Conservation (phyloP, 2,888 invertebrate genomes). For the Drosophila pullipes region DNA sequence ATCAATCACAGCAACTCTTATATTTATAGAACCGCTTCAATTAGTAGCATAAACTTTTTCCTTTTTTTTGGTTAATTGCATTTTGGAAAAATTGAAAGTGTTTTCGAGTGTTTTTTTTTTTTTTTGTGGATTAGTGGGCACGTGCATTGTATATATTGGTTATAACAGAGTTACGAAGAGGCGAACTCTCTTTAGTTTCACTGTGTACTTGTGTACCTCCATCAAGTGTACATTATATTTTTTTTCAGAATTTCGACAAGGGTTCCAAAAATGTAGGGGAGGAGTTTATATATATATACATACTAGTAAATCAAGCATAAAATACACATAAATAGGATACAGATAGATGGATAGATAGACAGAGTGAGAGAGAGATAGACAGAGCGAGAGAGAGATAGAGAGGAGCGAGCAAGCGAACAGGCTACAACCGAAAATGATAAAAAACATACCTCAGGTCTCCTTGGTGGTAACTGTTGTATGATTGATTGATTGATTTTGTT, state of each 20-base stretch:
- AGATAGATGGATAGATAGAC: slow-evolving; percentile 14
- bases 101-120: slow-evolving; percentile 20
- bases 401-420: slow-evolving; percentile 68
- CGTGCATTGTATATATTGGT: slow-evolving; percentile 57
- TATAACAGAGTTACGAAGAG: slow-evolving; percentile 40
- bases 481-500: slow-evolving; percentile 29
- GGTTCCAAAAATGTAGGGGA: slow-evolving; percentile 35
- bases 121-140: slow-evolving; percentile 62
- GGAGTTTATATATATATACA: slow-evolving; percentile 40
- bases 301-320: slow-evolving; percentile 61
- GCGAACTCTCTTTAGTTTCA: slow-evolving; percentile 24
- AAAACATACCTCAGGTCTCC: slow-evolving; percentile 95
- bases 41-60: slow-evolving; percentile 10
- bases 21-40: slow-evolving; percentile 29
- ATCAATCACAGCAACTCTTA: slow-evolving; percentile 63
- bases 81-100: slow-evolving; percentile 51
- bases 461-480: slow-evolving; percentile 90
- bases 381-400: slow-evolving; percentile 27
- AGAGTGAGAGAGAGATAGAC: slow-evolving; percentile 8
- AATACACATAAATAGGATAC: slow-evolving; percentile 48
- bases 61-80: slow-evolving; percentile 48
- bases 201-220: slow-evolving; percentile 67
- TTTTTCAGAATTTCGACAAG: slow-evolving; percentile 59
- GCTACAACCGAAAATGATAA: slow-evolving; percentile 63
- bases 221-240: slow-evolving; percentile 24